Base-by-base conservation (phyloP, 2,797 vertebrate species). In the Amphiprion clarkii region DNA sequence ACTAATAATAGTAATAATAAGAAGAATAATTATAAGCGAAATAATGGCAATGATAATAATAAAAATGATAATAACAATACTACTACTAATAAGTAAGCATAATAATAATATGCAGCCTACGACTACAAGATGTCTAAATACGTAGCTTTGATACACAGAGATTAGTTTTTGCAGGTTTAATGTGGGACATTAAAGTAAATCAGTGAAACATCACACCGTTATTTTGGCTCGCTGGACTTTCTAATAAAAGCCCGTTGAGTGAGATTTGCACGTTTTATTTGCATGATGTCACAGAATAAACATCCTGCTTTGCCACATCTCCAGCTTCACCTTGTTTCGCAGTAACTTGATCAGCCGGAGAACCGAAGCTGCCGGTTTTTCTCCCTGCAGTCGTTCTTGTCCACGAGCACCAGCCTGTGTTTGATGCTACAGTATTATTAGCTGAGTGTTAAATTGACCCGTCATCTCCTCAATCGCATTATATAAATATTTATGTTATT, bases 401-500 rank as follows among this genome's bases (percentile, higher is more conserved):
- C 14, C 19, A 13, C 3, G 17, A 10, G 11, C 6, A 13, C 4
- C n/a, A 10, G 11, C 6, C 0, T 49, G 13, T 33, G 7, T 56
- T 56, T 71, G 5, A 54, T 21, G 51, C 33, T 44, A 19, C 44
- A 17, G 8, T 46, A 17, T 55, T 29, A 17, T 55, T 29, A 17
- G 53, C 53, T 55, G 5, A 8, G 12, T 19, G 44, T 19, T 19
- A 19, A 46, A 46, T 46, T 19, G 36, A 68, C 44, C 54, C 66
- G 40, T 60, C 36, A 39, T 55, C 48, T 59, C 36, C 17, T 49
- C 21, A 40, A 17, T 55, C 44, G 17, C 14, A 23, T 71, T 4
- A 3, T 25, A 66, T 63, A 69, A 77, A 73, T 57, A 54, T 77
- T 76, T 14, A 42, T 71, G 52, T 65, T 33, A 25, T 19, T 56